These are phyloP conservation scores for Cyprinodon variegatus DNA, from an alignment of 2,113 vertebrate species.

Conservation along the genomic window DNA sequence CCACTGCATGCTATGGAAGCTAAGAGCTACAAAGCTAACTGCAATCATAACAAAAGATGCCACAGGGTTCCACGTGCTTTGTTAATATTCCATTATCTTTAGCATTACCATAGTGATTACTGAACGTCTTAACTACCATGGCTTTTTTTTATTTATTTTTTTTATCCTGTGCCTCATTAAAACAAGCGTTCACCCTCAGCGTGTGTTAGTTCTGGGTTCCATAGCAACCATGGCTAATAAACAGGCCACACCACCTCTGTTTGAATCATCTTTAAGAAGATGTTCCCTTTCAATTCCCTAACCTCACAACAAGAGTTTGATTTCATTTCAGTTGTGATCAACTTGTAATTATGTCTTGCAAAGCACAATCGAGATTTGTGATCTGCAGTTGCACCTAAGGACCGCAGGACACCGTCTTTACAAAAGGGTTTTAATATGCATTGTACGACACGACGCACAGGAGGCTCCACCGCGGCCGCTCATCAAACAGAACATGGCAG, in stretches of 20 bases:
- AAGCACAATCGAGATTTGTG: conserved; percentile 10
- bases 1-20: conserved; percentile 3
- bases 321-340: conserved; percentile 28
- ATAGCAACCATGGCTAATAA: conserved; percentile 31
- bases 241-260: conserved; percentile 14
- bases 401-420: conserved; percentile 9
- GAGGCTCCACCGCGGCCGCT: conserved; percentile 37
- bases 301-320: conserved; percentile 8
- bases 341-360: conserved; percentile 22
- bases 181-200: conserved; percentile 14
- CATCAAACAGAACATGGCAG: conserved; percentile 54
- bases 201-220: conserved; percentile 25
- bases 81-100: conserved; percentile 45
- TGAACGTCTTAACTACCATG: conserved; percentile 31
- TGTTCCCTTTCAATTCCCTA: conserved; percentile 17
- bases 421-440: conserved; percentile 45
- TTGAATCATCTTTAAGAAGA: conserved; percentile 6
- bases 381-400: neutral
- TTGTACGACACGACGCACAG: conserved; percentile 33
- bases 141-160: conserved; percentile 7
- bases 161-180: conserved; percentile 39
- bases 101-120: conserved; percentile 38
- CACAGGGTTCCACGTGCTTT: conserved; percentile 32
- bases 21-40: conserved; percentile 27
- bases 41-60: conserved; percentile 6